Evolutionary conservation across 2,797 vertebrate genomes (phyloP).

Genomic region (Myoxocephalus aenaeus): DNA sequence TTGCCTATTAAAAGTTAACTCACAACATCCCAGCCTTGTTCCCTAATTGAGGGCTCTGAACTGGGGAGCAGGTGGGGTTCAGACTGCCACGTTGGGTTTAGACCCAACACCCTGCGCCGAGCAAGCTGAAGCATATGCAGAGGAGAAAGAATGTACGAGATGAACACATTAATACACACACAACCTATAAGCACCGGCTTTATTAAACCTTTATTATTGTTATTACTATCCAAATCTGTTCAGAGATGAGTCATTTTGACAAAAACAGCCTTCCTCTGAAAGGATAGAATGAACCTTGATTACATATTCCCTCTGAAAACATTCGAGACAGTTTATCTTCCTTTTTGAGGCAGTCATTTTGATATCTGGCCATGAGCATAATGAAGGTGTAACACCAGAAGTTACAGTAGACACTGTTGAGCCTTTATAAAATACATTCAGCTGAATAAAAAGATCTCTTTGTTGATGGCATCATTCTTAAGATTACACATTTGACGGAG

Average conservation of each 20-base stretch:
- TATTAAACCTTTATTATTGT: background rate
- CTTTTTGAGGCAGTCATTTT: background rate
- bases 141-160: background rate
- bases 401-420: background rate
- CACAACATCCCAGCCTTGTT: constrained; percentile 67
- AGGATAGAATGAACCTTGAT: background rate
- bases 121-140: constrained; percentile 8
- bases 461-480: constrained; percentile 9
- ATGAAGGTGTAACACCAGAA: constrained; percentile 11
- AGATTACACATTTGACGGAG: constrained; percentile 25
- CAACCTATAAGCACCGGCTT: background rate
- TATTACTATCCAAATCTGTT: background rate
- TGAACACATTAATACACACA: background rate
- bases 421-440: constrained; percentile 43
- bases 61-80: constrained; percentile 44
- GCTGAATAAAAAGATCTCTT: constrained; percentile 18
- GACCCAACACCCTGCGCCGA: constrained; percentile 10
- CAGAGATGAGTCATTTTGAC: background rate
- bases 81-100: constrained; percentile 37
- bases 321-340: background rate
- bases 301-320: background rate
- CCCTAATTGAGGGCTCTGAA: constrained; percentile 69
- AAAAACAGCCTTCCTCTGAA: background rate
- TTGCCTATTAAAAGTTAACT: constrained; percentile 76
- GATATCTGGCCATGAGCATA: background rate